These are phyloP conservation scores for Chiloscyllium plagiosum DNA, from an alignment of 2,113 vertebrate species.

Conservation along the genomic window DNA sequence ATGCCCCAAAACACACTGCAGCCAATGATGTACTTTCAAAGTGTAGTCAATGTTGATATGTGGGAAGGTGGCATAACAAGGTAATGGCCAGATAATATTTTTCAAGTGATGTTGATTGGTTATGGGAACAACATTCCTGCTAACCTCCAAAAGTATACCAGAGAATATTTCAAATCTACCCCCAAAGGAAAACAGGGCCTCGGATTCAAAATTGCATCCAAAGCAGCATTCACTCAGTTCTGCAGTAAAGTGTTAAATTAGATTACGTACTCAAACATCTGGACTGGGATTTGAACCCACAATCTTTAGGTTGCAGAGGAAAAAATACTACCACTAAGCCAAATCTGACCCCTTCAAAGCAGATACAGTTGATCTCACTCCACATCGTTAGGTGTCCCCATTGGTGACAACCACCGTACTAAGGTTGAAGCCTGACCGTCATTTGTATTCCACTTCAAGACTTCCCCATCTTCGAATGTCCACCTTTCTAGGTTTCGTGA, in stretches of 20 bases:
- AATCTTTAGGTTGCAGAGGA: background rate
- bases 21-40: background rate
- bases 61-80: background rate
- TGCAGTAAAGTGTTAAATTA: background rate
- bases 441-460: constrained; percentile 31
- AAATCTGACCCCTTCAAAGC: constrained; percentile 2
- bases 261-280: background rate
- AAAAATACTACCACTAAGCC: background rate
- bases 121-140: background rate
- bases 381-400: constrained; percentile 9
- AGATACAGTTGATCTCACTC: constrained; percentile 9
- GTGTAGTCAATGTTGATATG: background rate
- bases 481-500: constrained; percentile 8
- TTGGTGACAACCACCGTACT: constrained; percentile 23
- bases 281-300: background rate
- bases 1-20: background rate
- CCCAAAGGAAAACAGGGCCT: background rate
- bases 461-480: constrained; percentile 30
- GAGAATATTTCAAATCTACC: background rate
- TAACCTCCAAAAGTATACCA: background rate
- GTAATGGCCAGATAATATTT: background rate
- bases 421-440: constrained; percentile 23
- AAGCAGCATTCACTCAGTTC: background rate
- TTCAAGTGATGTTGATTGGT: background rate
- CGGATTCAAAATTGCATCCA: background rate